Conservation (phyloP, 2,797 vertebrate species). For the Mormyrops boulengeri region DNA sequence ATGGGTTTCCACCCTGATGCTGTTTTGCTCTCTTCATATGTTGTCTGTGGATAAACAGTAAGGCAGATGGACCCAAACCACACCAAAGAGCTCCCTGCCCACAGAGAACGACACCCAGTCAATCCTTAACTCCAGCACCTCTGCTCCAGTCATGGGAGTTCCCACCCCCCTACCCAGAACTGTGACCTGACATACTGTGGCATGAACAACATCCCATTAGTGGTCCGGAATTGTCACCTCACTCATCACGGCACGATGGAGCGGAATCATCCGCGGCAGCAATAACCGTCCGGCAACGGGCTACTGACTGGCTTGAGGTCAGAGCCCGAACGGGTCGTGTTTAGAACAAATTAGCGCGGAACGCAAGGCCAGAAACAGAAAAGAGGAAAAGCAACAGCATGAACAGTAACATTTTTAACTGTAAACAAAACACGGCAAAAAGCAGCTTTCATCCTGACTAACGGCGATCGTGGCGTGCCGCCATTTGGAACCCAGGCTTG, state of each 20-base stretch:
- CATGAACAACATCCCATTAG: neutral
- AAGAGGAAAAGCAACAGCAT: neutral
- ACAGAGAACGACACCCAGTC: neutral
- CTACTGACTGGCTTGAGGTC: neutral
- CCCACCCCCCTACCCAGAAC: neutral
- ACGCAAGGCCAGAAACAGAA: neutral
- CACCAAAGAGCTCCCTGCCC: neutral
- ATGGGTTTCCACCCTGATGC: neutral
- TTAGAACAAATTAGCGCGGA: neutral
- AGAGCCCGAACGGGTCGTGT: neutral
- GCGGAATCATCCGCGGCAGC: too few relatives aligned
- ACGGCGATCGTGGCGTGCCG: neutral
- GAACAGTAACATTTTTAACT: neutral
- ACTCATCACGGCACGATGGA: neutral
- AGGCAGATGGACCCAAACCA: neutral
- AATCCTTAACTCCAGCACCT: neutral
- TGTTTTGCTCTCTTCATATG: neutral
- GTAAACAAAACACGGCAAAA: neutral
- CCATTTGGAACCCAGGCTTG: neutral
- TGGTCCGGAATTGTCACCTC: neutral
- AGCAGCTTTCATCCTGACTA: neutral
- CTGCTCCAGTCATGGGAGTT: neutral
- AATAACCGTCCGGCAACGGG: neutral
- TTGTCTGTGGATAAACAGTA: neutral
- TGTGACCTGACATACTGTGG: neutral